A percentile compares a stretch with the other conserved stretches of the same genome.
Conservation (phyloP, 1,140 invertebrate genomes). For the Chironomus striatipennis region DNA sequence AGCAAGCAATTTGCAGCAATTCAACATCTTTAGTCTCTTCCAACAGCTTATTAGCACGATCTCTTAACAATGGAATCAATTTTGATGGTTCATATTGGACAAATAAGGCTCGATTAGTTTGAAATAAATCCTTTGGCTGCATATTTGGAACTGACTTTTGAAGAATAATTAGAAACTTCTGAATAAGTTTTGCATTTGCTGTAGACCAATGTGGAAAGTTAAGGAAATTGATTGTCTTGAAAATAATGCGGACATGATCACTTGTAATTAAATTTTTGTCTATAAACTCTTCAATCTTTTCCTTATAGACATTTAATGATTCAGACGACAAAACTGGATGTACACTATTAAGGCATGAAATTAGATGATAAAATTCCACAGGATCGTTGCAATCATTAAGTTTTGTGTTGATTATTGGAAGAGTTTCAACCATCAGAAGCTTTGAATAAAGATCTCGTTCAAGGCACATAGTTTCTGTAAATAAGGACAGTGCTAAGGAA, state of each 20-base stretch:
- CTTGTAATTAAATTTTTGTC: slow-evolving; percentile 27
- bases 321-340: slow-evolving; percentile 31
- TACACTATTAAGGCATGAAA: slow-evolving; percentile 35
- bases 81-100: slow-evolving; percentile 36
- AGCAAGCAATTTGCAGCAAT: slow-evolving; percentile 32
- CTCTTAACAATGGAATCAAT: slow-evolving; percentile 29
- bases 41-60: slow-evolving; percentile 30
- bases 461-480: slow-evolving; percentile 33
- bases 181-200: slow-evolving; percentile 30
- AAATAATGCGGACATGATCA: slow-evolving; percentile 29
- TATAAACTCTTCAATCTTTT: slow-evolving; percentile 29
- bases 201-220: slow-evolving; percentile 35
- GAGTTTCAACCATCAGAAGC: slow-evolving; percentile 32
- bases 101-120: slow-evolving; percentile 28
- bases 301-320: slow-evolving; percentile 30
- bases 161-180: slow-evolving; percentile 28
- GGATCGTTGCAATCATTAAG: slow-evolving; percentile 29
- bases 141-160: slow-evolving; percentile 23
- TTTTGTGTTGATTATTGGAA: slow-evolving; percentile 31
- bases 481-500: slow-evolving; percentile 31
- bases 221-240: slow-evolving; percentile 35
- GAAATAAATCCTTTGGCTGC: background rate
- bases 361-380: slow-evolving; percentile 32
- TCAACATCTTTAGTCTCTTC: slow-evolving; percentile 29
- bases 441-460: slow-evolving; percentile 34